A percentile compares a stretch with the other conserved stretches of the same genome.
phyloP scores from a whole-genome alignment of 1,140 invertebrate genomes.

The Teleogryllus occipitalis region DNA sequence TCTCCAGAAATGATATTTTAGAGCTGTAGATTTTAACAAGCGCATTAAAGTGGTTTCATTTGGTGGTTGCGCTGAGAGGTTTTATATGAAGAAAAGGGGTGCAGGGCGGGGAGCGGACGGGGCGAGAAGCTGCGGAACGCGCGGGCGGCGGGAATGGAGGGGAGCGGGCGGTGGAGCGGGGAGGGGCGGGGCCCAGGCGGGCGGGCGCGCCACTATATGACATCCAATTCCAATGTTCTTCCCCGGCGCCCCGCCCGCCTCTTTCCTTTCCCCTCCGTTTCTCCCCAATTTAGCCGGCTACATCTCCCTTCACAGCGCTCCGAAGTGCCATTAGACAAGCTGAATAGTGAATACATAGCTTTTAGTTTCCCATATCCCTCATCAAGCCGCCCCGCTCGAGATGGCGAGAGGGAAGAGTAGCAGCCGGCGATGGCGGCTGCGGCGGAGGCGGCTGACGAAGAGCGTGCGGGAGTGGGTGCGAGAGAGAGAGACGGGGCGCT shows the following conservation, averaged over 20 bases:
- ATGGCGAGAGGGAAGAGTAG: background rate
- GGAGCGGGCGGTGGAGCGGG: background rate
- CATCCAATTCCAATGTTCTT: constrained; percentile 15
- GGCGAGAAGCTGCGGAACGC: background rate
- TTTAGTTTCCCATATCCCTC: constrained; percentile 18
- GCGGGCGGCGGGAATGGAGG: background rate
- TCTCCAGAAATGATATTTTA: constrained; percentile 17
- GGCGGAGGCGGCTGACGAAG: background rate
- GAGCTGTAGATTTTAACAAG: constrained; percentile 13
- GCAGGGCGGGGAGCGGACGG: too few relatives aligned
- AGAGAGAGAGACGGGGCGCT: too few relatives aligned
- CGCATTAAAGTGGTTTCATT: constrained; percentile 18
- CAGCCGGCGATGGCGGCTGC: background rate
- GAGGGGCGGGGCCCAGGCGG: background rate
- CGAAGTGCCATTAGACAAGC: constrained; percentile 16
- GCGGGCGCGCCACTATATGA: constrained; percentile 10
- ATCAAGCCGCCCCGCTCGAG: constrained; percentile 3
- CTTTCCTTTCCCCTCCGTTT: background rate
- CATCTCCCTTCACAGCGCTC: constrained; percentile 16
- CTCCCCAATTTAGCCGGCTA: constrained; percentile 11
- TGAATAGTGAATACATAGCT: constrained; percentile 18
- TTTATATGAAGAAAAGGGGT: constrained; percentile 11
- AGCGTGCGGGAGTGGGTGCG: background rate
- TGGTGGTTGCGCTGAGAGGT: constrained; percentile 15
- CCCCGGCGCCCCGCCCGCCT: background rate